Base-by-base conservation (phyloP, 2,113 vertebrate genomes). In the Ciconia maguari region DNA sequence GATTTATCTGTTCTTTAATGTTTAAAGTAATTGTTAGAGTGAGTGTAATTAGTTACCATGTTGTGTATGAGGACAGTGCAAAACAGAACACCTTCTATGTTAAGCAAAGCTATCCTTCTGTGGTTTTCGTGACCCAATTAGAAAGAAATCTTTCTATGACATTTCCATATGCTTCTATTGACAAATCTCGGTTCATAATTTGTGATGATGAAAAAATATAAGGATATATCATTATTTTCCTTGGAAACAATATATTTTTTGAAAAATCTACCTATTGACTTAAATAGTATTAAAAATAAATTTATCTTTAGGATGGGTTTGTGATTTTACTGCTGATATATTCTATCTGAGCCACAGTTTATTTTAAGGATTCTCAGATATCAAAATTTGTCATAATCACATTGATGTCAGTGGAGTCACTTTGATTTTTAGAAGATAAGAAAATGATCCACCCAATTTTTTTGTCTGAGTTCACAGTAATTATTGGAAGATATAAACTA, bases 1-100 rank as follows among this genome's bases (percentile, higher is more conserved):
- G 95, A 98, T 98, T 98, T 98, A 97, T 98, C 97, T 98, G 89
- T 90, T 94, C 83, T 98, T 97, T 97, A 98, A 97, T 76, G 76
- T 94, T 96, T 66, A 96, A 98, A 98, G 98, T 96, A 98, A 98
- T 97, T 97, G 87, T 96, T 97, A 97, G 95, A 94, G 5, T 69
- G 86, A 97, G 4, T 4, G 94, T 97, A 94, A 94, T 98, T 97
- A 94, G 94, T 98, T 97, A 96, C 94, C 64, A 86, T 89, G 85
- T 90, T 97, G 25, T 95, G 89, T 62, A 32, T 54, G 25, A 79
- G 51, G 32, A 27, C 19, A 10, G 65, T 51, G 42, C 57, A 94
- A 97, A 95, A 97, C 92, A 96, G 96, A 98, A 69, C 6, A 34
- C 0, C 2, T 69, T 83, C 32, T 77, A 92, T 95, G 92, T 74